These are phyloP conservation scores for Podargus strigoides DNA, from an alignment of 2,797 vertebrate genomes.

Conservation along the genomic window DNA sequence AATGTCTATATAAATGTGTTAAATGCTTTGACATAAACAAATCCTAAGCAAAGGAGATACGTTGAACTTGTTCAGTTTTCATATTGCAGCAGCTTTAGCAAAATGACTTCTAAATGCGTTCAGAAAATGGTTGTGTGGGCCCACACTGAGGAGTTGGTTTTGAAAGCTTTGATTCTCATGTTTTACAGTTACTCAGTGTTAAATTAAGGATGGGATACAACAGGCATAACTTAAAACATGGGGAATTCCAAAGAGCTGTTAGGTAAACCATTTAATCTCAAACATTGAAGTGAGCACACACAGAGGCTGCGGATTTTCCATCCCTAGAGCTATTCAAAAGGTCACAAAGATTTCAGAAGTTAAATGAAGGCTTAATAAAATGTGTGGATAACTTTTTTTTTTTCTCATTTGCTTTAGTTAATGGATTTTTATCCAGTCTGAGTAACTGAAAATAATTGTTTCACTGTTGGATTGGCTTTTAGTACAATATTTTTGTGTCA, in stretches of 20 bases:
- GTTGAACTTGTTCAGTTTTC: background rate
- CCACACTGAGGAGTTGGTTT: background rate
- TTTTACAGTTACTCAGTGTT: background rate
- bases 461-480: background rate
- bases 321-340: background rate
- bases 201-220: too few relatives aligned
- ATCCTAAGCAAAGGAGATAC: background rate
- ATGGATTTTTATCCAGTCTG: background rate
- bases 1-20: background rate
- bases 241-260: background rate
- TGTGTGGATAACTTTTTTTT: background rate
- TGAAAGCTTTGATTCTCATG: background rate
- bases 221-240: rapidly evolving
- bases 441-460: background rate
- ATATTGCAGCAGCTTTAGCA: background rate
- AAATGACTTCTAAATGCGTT: background rate
- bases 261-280: background rate
- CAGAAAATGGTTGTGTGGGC: rapidly evolving
- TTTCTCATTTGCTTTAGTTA: background rate
- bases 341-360: background rate
- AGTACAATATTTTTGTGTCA: background rate
- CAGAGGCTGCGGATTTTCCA: background rate
- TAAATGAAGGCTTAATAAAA: background rate
- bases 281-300: rapidly evolving
- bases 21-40: background rate